Evolutionary conservation across 92 coral and sea anemone species (phyloP).

Genomic region (Pocillopora meandrina): DNA sequence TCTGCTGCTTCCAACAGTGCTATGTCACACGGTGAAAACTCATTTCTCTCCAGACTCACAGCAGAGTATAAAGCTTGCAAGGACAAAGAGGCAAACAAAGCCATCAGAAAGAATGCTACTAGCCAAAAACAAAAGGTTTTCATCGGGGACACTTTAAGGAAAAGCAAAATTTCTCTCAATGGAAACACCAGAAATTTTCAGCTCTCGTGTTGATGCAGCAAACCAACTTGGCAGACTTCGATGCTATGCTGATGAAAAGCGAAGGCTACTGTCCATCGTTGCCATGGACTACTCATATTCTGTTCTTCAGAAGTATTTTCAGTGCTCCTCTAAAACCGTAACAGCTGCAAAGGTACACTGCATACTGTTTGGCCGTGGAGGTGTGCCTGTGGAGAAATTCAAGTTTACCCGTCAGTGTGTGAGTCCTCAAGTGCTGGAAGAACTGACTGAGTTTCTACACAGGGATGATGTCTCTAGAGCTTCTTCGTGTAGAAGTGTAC

Average conservation of each 20-base stretch:
- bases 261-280: constrained; percentile 34
- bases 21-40: neutral
- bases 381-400: constrained; percentile 18
- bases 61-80: constrained; percentile 41
- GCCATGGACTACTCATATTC: constrained; percentile 31
- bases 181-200: constrained; percentile 28
- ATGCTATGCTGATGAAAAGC: constrained; percentile 24
- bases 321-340: constrained; percentile 15
- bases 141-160: constrained; percentile 21
- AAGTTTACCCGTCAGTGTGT: constrained; percentile 19
- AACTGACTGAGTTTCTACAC: constrained; percentile 1
- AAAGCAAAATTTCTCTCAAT: constrained; percentile 24
- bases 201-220: constrained; percentile 34
- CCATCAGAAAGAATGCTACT: constrained; percentile 1
- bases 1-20: neutral
- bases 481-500: constrained; percentile 45
- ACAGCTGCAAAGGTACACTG: constrained; percentile 54
- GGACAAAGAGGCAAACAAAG: constrained; percentile 37
- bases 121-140: constrained; percentile 33
- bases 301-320: neutral
- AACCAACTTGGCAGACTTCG: constrained; percentile 23
- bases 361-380: constrained; percentile 52
- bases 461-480: constrained; percentile 27
- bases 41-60: constrained; percentile 7
- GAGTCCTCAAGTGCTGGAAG: constrained; percentile 17